Percentiles rank a stretch among this genome's conserved stretches.
Evolutionary conservation across 2,888 invertebrate genomes (phyloP).

Genomic region (Diogma glabrata): DNA sequence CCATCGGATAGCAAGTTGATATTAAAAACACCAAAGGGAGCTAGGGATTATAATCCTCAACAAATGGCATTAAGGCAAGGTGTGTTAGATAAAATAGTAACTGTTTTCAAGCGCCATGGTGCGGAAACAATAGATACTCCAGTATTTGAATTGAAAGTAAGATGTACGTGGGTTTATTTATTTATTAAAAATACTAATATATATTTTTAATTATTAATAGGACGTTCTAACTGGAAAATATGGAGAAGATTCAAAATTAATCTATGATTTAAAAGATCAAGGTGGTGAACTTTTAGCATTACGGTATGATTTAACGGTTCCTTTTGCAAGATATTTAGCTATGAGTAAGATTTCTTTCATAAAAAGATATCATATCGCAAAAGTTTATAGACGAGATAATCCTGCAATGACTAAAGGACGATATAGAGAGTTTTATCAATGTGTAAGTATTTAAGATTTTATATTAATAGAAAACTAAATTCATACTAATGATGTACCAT

Average conservation of each 20-base stretch:
- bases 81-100: constrained; percentile 74
- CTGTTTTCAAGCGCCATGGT: constrained; percentile 91
- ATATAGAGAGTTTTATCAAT: constrained; percentile 98
- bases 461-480: too few relatives aligned
- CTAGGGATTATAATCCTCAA: constrained; percentile 86
- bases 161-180: too few relatives aligned
- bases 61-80: constrained; percentile 88
- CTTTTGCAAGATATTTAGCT: constrained; percentile 93
- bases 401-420: constrained; percentile 93
- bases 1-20: constrained; percentile 47
- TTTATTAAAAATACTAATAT: constrained; percentile 5
- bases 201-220: constrained; percentile 39
- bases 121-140: constrained; percentile 98
- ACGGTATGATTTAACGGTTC: constrained; percentile 96
- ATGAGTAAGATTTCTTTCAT: constrained; percentile 92
- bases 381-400: constrained; percentile 96
- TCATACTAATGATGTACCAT: too few relatives aligned
- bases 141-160: constrained; percentile 92
- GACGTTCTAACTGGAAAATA: constrained; percentile 98
- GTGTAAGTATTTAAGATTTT: constrained; percentile 71
- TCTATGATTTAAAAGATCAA: constrained; percentile 97
- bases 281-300: constrained; percentile 94
- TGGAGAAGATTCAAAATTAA: constrained; percentile 97
- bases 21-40: constrained; percentile 87
- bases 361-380: constrained; percentile 97